Base-by-base conservation (phyloP, 2,888 invertebrate genomes). In the Dynastes maya region DNA sequence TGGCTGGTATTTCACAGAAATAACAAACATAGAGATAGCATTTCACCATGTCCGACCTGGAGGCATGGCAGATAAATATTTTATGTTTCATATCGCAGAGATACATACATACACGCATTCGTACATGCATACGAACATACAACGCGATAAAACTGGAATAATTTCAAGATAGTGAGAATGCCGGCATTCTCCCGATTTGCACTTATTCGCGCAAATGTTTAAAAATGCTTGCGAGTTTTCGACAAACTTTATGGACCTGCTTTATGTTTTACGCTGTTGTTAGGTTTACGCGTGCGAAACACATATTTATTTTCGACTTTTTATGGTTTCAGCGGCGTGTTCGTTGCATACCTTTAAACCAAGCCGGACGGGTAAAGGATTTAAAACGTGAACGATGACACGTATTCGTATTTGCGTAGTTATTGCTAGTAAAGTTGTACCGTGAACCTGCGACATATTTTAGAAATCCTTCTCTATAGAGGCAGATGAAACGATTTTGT, bases 1-100 rank as follows among this genome's bases (percentile, higher is more conserved):
- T 82, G 84, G 84, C 85, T 85, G 84, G 83, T 81, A 83, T 82
- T 84, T 82, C 81, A 82, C 84, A 80, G 82, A 83, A 81, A 80
- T 77, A 77, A 77, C 79, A 77, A 79, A 79, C 79, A 67, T 79
- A 79, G 79, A 79, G 79, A 79, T 70, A 70, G 77, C 77, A 55
- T 32, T 58, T 74, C 61, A 74, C 63, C 45, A 74, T 74, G 72
- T 61, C 72, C 72, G 45, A 74, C 61, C 72, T 74, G 72, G 45
- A 45, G 61, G 61, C 72, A 74, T 61, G 72, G 45, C 72, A 74
- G 63, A 61, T 74, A 74, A 74, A 74, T 74, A 74, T 74, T 74
- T 74, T 74, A 74, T 74, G 72, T 74, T 61, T 74, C 72, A 74
- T 74, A 74, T 74, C 61, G 49, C 72, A 45, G 27, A 16, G 55